Evolutionary conservation across 2,888 invertebrate species (phyloP), one percentile per base, ranked within the genome.

Genomic region (Nezara viridula): DNA sequence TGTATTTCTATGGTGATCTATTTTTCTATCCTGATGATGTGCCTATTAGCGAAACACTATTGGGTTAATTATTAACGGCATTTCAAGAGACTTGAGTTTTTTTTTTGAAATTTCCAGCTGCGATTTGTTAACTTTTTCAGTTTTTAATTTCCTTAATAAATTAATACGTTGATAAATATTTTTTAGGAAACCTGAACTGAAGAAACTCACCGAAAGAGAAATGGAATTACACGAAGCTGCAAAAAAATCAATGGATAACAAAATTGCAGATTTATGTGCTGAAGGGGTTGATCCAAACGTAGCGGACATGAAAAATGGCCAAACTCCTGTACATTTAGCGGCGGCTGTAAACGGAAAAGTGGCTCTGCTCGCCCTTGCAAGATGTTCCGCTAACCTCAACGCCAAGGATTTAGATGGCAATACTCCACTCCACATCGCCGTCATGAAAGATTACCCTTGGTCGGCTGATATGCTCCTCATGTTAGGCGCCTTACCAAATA

Each of bases 131-230:
- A 7, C 10, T 44, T 44, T 44, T 44, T 44, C 44, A 44, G 10
- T 44, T 44, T 44, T 44, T 44, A 44, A 5, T 7, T 44, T 44
- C 10, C 44, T 44, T 10, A 44, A 44, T 44, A 7, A 10, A 44
- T 7, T 44, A 44, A 5, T 44, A 10, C 10, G 10, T 10, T 7
- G 10, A 7, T 44, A 14, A 5, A 5, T 32, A 32, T 32, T 27
- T 32, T 66, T 32, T 27, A 66, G 66, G 66, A 66, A n/a, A 66
- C 66, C 66, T 66, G 66, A 66, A 32, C 24, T 77, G 37, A 77
- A 44, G n/a, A 44, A 77, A 40, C 44, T 77, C 24, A 77, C 77
- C 10, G 77, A 77, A 24, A 44, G 37, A 44, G 77, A 77, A 21
- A 44, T 24, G 44, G 10, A 16, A 24, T 4, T 77, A 7, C 40